A percentile compares a stretch with the other conserved stretches of the same genome.
phyloP scores from a whole-genome alignment of 1,140 invertebrate species.

The Drosophila subpulchrella region DNA sequence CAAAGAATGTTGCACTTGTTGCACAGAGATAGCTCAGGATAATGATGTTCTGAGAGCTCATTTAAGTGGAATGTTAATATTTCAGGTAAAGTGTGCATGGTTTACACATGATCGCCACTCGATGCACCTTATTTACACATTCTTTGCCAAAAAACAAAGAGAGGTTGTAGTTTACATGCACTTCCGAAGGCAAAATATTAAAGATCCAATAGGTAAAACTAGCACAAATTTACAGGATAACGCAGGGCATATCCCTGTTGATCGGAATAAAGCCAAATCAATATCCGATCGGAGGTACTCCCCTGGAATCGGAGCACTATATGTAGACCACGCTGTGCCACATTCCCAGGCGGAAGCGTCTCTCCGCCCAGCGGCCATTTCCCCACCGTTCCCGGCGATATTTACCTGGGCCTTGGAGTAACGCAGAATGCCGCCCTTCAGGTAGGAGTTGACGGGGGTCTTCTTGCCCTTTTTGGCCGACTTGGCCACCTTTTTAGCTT shows the following conservation, averaged over 20 bases:
- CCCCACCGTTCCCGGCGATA: conserved; percentile 32
- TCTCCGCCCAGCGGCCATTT: conserved; percentile 10
- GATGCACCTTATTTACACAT: neutral
- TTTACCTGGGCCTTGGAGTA: conserved; percentile 84
- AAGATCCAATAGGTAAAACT: neutral
- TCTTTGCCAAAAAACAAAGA: too few relatives aligned
- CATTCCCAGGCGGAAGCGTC: conserved; percentile 31
- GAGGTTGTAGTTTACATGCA: neutral
- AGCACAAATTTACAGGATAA: too few relatives aligned
- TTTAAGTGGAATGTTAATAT: neutral
- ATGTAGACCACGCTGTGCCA: conserved; percentile 24
- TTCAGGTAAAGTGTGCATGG: neutral
- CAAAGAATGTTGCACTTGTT: neutral
- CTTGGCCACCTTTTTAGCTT: conserved; percentile 83
- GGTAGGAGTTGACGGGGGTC: conserved; percentile 78
- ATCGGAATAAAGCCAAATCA: neutral
- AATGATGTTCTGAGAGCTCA: neutral
- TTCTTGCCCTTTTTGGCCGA: conserved; percentile 81
- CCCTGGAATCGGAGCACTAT: neutral
- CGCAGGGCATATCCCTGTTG: neutral
- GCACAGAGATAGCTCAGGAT: neutral
- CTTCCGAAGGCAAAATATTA: neutral
- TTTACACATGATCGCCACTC: neutral
- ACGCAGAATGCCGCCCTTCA: conserved; percentile 81
- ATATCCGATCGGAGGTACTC: neutral